A percentile compares a stretch with the other conserved stretches of the same genome.
phyloP scores from a whole-genome alignment of 2,113 vertebrate genomes.

The Geococcyx californianus region DNA sequence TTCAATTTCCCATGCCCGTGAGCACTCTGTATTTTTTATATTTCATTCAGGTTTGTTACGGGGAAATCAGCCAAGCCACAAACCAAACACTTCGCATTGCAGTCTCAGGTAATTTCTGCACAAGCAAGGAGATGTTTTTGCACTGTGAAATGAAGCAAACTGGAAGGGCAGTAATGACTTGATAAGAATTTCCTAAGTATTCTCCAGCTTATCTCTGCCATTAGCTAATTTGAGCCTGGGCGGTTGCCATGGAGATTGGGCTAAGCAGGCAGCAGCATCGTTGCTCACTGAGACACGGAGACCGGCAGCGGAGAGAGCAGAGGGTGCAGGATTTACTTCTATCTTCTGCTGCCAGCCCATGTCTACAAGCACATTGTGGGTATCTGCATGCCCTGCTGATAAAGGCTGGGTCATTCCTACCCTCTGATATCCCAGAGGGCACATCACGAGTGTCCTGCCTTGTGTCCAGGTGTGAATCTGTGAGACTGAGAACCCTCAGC shows the following conservation, averaged over 20 bases:
- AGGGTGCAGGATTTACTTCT: neutral
- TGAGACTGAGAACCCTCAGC: neutral
- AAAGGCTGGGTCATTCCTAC: neutral
- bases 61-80: neutral
- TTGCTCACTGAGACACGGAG: neutral
- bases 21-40: neutral
- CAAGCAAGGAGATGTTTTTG: neutral
- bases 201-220: neutral
- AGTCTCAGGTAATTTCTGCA: neutral
- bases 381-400: rapidly evolving
- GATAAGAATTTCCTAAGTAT: neutral
- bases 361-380: rapidly evolving
- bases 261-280: neutral
- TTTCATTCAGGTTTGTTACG: neutral
- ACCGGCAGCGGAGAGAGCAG: neutral
- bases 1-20: neutral
- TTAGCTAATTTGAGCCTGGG: neutral
- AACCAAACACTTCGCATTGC: neutral
- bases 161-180: neutral
- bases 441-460: neutral
- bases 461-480: neutral
- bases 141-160: neutral
- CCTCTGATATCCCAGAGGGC: neutral
- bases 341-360: neutral
- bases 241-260: slow-evolving; percentile 34